phyloP scores from a whole-genome alignment of 2,113 vertebrate genomes.

The Brachirus orientalis region DNA sequence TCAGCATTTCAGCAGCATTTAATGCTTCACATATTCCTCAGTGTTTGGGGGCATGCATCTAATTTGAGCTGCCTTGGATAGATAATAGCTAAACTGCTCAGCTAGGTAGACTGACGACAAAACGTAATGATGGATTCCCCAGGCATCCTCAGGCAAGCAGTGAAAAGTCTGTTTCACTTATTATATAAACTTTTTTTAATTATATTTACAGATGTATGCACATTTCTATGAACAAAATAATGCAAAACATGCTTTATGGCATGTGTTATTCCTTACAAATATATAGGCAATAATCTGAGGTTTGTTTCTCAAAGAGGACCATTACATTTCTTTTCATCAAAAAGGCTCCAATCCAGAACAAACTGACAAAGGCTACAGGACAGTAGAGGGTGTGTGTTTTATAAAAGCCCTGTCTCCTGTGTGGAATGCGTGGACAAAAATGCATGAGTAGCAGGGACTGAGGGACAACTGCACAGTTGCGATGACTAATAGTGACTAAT shows the following conservation, averaged over 20 bases:
- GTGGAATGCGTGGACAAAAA: not conserved
- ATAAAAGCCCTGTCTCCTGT: not conserved
- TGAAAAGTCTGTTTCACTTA: too few relatives aligned
- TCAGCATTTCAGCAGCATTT: slow-evolving; percentile 1
- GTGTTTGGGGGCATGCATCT: not conserved
- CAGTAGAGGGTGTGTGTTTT: slow-evolving; percentile 4
- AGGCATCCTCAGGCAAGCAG: too few relatives aligned
- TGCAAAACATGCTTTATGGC: slow-evolving; percentile 19
- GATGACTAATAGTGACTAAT: slow-evolving; percentile 30
- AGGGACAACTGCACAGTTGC: not conserved
- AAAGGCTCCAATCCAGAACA: slow-evolving; percentile 49
- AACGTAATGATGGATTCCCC: not conserved
- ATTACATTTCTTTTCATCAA: slow-evolving; percentile 58
- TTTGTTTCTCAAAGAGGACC: slow-evolving; percentile 46
- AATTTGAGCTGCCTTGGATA: not conserved
- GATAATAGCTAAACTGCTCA: not conserved
- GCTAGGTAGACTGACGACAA: not conserved
- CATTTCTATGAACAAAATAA: not conserved
- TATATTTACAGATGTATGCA: not conserved
- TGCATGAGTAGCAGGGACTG: not conserved
- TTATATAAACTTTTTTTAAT: too few relatives aligned
- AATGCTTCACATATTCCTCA: not conserved
- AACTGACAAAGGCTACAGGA: slow-evolving; percentile 53
- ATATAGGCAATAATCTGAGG: slow-evolving; percentile 59
- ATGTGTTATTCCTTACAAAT: slow-evolving; percentile 58